Percentiles rank a stretch among this genome's conserved stretches.
Evolutionary conservation across 2,113 vertebrate species (phyloP).

Genomic region (Spea bombifrons): DNA sequence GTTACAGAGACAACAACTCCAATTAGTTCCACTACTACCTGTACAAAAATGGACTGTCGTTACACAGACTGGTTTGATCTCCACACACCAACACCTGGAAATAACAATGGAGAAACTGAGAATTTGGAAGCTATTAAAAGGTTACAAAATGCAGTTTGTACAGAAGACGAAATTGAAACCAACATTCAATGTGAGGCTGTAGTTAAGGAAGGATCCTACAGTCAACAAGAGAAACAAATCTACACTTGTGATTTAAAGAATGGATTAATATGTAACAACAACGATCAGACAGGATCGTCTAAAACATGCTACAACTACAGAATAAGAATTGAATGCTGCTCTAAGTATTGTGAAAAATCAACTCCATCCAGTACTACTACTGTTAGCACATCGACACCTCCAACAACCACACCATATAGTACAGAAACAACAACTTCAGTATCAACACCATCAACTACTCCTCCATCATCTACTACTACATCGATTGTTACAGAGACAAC

Average conservation of each 20-base stretch:
- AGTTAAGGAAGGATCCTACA: not conserved
- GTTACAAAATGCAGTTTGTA: not conserved
- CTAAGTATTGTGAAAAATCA: not conserved
- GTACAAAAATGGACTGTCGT: not conserved
- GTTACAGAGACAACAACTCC: not conserved
- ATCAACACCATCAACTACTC: not conserved
- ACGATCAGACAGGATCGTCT: not conserved
- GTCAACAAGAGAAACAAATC: not conserved
- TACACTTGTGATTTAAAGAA: slow-evolving; percentile 2
- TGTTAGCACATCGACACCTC: too few species aligned
- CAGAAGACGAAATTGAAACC: not conserved
- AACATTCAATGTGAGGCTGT: slow-evolving; percentile 7
- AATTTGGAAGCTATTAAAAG: not conserved
- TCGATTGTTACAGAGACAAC: not conserved
- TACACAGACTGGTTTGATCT: slow-evolving; percentile 2
- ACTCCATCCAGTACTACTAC: not conserved
- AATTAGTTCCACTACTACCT: not conserved
- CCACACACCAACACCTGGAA: not conserved
- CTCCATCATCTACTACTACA: too few species aligned
- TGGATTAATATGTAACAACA: slow-evolving; percentile 13
- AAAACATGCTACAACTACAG: slow-evolving; percentile 4
- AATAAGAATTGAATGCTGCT: slow-evolving; percentile 21
- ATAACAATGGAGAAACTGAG: not conserved
- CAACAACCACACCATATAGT: not conserved
- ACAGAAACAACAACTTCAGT: not conserved